Base-by-base conservation (phyloP, 2,113 vertebrate species). In the Oncorhynchus kisutch region DNA sequence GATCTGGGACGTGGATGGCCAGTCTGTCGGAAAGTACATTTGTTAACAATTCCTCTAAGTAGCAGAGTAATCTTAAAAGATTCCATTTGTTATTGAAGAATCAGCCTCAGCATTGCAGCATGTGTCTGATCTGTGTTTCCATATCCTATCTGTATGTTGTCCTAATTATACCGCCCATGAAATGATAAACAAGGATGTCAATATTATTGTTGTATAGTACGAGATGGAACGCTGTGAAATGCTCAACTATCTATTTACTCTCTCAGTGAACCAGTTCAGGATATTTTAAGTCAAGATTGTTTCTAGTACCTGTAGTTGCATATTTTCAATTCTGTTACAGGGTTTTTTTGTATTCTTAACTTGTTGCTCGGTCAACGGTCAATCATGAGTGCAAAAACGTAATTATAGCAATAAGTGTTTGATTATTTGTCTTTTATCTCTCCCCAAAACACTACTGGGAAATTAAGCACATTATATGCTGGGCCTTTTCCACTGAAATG, bases 401-500 rank as follows among this genome's bases (percentile, higher is more conserved):
- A 85, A 92, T 89, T 81, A 87, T 92, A 94, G 93, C 93, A 94
- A 94, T 94, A 94, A 94, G 83, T 89, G 83, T 89, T 81, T 79
- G 81, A 80, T 81, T 82, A 76, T 84, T 83, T 87, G 83, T 87
- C 76, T 89, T 75, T 86, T 83, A 71, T 73, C 84, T 72, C 85
- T 84, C 77, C 81, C 82, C 83, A 72, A 67, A 73, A 82, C 79
- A 82, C 80, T 75, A 80, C 73, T 82, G 74, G 82, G 85, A 88
- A 79, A 77, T 2, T 67, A 87, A 88, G 87, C 81, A 85, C 86
- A 78, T 77, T 75, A 81, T 71, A 80, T 68, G 70, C 12, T 82
- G 78, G 81, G 80, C 84, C 86, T 84, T 67, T 64, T 83, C 78
- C 70, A 76, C 25, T 67, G 59, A 83, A 84, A 84, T 27, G 72